Conservation (phyloP, 2,113 vertebrate species). For the Excalfactoria chinensis region DNA sequence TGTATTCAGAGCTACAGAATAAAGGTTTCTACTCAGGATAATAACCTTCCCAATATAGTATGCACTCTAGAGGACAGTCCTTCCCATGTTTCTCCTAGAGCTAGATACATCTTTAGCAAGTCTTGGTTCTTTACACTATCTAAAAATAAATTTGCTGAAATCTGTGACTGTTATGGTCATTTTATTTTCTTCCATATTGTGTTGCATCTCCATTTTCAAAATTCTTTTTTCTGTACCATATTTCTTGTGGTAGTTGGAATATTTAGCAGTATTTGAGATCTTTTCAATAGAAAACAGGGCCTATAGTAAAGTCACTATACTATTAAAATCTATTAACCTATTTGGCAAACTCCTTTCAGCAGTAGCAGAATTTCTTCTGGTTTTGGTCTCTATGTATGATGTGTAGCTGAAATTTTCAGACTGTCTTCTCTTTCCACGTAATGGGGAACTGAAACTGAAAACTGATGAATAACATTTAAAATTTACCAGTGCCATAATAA, state of each 20-base stretch:
- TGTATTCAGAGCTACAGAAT: background rate
- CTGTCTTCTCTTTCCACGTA: slow-evolving; percentile 57
- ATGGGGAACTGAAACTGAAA: slow-evolving; percentile 72
- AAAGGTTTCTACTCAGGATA: background rate
- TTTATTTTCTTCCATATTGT: slow-evolving; percentile 8
- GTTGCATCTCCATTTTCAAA: slow-evolving; percentile 41
- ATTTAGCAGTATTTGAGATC: slow-evolving; percentile 73
- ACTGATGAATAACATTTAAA: slow-evolving; percentile 70
- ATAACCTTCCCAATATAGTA: background rate
- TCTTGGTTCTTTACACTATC: background rate
- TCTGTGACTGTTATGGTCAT: background rate
- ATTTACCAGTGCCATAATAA: slow-evolving; percentile 2
- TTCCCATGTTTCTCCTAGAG: background rate
- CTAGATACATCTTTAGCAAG: background rate
- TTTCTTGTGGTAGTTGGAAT: slow-evolving; percentile 55
- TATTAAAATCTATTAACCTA: slow-evolving; percentile 69
- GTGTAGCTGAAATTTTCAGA: slow-evolving; percentile 57
- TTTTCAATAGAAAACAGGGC: slow-evolving; percentile 58
- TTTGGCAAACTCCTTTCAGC: slow-evolving; percentile 67
- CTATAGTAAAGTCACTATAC: slow-evolving; percentile 63
- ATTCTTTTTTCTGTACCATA: slow-evolving; percentile 38
- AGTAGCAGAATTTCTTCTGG: slow-evolving; percentile 57
- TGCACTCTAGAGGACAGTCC: background rate
- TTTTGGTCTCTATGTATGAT: slow-evolving; percentile 53
- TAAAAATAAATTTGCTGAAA: slow-evolving; percentile 5